Evolutionary conservation across 2,797 vertebrate species (phyloP), one percentile per base, ranked within the genome.

Genomic region (Euthynnus affinis): DNA sequence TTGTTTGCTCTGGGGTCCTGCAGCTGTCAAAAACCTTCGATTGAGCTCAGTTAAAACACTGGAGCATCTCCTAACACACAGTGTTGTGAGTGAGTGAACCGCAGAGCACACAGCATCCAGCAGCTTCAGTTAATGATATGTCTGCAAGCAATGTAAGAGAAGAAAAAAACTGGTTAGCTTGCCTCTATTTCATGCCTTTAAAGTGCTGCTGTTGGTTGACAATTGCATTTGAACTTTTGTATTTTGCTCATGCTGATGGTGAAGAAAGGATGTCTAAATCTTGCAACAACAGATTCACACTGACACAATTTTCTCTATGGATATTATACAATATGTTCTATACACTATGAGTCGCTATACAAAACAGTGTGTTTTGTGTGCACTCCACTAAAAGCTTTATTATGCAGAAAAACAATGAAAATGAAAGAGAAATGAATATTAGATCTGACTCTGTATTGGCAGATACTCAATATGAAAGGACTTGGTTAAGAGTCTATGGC

Each of bases 121-220:
- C 79, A 74, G 69, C 64, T 81, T 82, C 70, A 83, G 66, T 75
- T 89, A 87, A 83, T 83, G 67, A 84, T 76, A 80, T 73, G 68
- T 77, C 81, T 88, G 71, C 27, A 2, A 80, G 79, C 71, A 13
- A 77, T 74, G 57, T 62, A 66, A 55, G 60, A 49, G 57, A 63
- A 66, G 40, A 52, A 72, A 23, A 60, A 60, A 82, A 69, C 60
- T 10, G 64, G 66, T 79, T 83, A 34, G 64, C 75, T 61, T 64
- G 72, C 57, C 64, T 79, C 46, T 37, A 2, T 80, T 83, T 69
- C 14, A 78, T 65, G 59, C 51, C 73, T 78, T 46, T 44, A 78
- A 79, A 82, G 48, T 72, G 49, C 55, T 83, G 51, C 60, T 70
- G 46, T 74, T 76, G 57, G 55, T 67, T 78, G 73, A 74, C 57